Base-by-base conservation (phyloP, 2,888 invertebrate species). In the Drosophila tripunctata region DNA sequence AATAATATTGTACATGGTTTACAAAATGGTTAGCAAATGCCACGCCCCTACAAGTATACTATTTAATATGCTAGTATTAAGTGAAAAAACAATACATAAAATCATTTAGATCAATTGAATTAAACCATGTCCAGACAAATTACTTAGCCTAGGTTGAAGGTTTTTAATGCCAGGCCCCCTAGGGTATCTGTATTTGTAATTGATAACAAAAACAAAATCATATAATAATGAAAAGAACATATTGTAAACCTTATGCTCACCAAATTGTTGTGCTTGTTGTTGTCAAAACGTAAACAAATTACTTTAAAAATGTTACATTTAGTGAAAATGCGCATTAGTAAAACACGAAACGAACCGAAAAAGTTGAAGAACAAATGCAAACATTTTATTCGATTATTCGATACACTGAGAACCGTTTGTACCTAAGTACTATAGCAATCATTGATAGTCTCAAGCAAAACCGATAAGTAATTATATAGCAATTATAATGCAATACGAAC, bases 221-320 rank as follows among this genome's bases (percentile, higher is more conserved):
- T n/a, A n/a, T n/a, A n/a, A n/a, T n/a, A 43, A 40, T 12, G 12
- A 40, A 21, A 40, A 6, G 10, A 43, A 22, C 54, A 48, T 57
- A 81, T 78, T 88, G 88, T 84, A 84, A 84, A 84, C 83, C 83
- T 84, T 84, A 84, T 84, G 83, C 83, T 84, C 83, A 84, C 83
- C 84, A 72, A n/a, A 78, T 82, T 87, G 75, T 88, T 87, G 85
- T 87, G 88, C 84, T 87, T 84, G 80, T 79, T 73, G 64, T 73
- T 69, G n/a, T n/a, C n/a, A n/a, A n/a, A 67, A 61, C 63, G 55
- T 62, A 36, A 61, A 72, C 64, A 67, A 52, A 58, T 78, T 79
- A 82, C 86, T 69, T 68, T 68, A 67, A 71, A 68, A 69, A 65
- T 75, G 24, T 61, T 24, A 61, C 40, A 55, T 68, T 75, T 68